phyloP scores from a whole-genome alignment of 1,140 invertebrate genomes.

The Papilio helenus region DNA sequence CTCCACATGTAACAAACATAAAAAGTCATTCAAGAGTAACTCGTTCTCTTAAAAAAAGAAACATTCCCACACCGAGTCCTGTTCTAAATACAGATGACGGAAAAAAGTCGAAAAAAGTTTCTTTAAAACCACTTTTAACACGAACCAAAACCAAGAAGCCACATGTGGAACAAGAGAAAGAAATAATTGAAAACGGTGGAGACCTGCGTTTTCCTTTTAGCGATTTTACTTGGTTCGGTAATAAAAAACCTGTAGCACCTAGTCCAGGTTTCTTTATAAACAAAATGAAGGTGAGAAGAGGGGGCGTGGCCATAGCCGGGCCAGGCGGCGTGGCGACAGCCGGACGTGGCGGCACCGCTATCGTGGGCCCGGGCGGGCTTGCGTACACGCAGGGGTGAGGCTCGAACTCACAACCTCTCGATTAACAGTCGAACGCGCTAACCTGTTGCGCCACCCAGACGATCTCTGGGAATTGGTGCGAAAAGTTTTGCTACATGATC shows the following conservation, averaged over 20 bases:
- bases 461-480: no score
- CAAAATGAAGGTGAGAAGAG: conserved; percentile 85
- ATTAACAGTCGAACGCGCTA: no score
- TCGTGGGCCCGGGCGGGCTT: conserved; percentile 88
- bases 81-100: conserved; percentile 50
- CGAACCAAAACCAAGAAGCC: conserved; percentile 57
- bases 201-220: conserved; percentile 65
- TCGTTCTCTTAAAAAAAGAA: conserved; percentile 64
- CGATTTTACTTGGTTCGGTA: conserved; percentile 66
- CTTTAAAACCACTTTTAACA: conserved; percentile 53
- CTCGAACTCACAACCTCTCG: no score
- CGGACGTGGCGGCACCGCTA: conserved; percentile 88
- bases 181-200: conserved; percentile 48
- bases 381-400: conserved; percentile 88
- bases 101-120: conserved; percentile 58
- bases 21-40: conserved; percentile 53
- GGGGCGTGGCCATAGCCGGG: conserved; percentile 89
- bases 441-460: no score
- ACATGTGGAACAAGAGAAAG: conserved; percentile 41
- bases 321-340: conserved; percentile 89
- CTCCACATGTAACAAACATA: conserved; percentile 36
- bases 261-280: conserved; percentile 86
- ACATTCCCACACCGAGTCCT: conserved; percentile 46
- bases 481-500: no score
- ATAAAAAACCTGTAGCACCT: conserved; percentile 63